Conservation (phyloP, 2,888 invertebrate genomes). For the Temnothorax unifasciatus region DNA sequence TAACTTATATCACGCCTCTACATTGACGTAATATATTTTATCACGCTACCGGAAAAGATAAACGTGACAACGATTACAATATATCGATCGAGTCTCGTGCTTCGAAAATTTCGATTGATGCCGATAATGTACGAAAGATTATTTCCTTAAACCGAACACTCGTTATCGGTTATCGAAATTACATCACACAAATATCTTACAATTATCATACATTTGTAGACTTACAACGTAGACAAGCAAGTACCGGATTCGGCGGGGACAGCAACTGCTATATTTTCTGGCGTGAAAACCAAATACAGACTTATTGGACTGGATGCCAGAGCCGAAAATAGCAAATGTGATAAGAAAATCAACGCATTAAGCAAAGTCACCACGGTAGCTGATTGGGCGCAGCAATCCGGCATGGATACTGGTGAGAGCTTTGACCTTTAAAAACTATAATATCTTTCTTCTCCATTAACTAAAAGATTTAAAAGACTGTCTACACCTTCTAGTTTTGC, state of each 20-base stretch:
- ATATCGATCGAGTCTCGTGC: background rate
- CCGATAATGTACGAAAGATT: background rate
- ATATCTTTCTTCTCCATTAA: background rate
- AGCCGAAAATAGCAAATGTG: constrained; percentile 85
- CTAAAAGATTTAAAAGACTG: background rate
- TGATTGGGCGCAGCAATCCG: constrained; percentile 88
- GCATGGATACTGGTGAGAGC: constrained; percentile 87
- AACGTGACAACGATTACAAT: background rate
- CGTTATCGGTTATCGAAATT: constrained; percentile 3
- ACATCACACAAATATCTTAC: background rate
- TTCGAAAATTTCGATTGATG: background rate
- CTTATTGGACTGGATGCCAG: constrained; percentile 87
- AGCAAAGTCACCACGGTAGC: constrained; percentile 86
- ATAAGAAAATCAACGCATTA: constrained; percentile 82
- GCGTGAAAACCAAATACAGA: constrained; percentile 88
- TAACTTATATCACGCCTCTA: background rate
- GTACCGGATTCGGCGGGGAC: constrained; percentile 91
- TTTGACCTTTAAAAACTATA: background rate
- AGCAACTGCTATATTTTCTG: constrained; percentile 90
- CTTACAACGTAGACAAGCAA: constrained; percentile 91
- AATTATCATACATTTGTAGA: constrained; percentile 85
- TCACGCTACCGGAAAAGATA: background rate
- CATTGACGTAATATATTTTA: background rate
- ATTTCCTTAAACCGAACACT: background rate
- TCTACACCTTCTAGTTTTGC: background rate